phyloP scores from a whole-genome alignment of 2,888 invertebrate genomes.

The Eupelmus urozonus region DNA sequence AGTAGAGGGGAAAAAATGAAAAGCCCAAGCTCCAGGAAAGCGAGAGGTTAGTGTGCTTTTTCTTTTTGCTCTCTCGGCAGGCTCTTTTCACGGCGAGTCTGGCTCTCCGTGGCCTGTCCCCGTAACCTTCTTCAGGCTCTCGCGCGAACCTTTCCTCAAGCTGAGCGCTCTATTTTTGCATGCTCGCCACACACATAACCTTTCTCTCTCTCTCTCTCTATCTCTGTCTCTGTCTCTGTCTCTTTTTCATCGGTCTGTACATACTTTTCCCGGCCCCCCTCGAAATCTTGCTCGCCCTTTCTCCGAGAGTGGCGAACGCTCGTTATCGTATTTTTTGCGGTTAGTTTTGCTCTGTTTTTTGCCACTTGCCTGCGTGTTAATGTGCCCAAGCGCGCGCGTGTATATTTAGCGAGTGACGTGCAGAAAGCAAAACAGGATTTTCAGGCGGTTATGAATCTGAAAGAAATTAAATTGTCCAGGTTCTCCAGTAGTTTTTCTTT shows the following conservation, averaged over 20 bases:
- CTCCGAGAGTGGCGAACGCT: too few species aligned
- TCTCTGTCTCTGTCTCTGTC: neutral
- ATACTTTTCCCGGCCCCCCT: too few species aligned
- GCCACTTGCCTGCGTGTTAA: too few species aligned
- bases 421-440: neutral
- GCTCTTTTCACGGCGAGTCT: neutral
- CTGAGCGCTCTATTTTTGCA: slow-evolving; percentile 9
- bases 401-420: too few species aligned
- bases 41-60: slow-evolving; percentile 48
- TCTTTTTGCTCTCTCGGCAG: neutral
- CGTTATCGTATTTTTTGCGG: too few species aligned
- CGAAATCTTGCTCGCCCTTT: too few species aligned
- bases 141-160: neutral
- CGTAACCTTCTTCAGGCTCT: slow-evolving; percentile 40
- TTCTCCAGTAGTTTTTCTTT: too few species aligned
- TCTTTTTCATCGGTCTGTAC: too few species aligned
- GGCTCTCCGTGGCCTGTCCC: slow-evolving; percentile 5
- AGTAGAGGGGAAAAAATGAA: slow-evolving; percentile 41
- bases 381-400: too few species aligned
- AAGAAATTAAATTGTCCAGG: too few species aligned
- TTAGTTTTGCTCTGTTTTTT: too few species aligned
- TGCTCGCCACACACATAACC: neutral
- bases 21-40: slow-evolving; percentile 49
- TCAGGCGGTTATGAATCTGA: neutral
- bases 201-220: neutral